Percentiles rank a stretch among this genome's conserved stretches.
phyloP scores from a whole-genome alignment of 1,140 invertebrate species.

The Akabosia matsudoensis region DNA sequence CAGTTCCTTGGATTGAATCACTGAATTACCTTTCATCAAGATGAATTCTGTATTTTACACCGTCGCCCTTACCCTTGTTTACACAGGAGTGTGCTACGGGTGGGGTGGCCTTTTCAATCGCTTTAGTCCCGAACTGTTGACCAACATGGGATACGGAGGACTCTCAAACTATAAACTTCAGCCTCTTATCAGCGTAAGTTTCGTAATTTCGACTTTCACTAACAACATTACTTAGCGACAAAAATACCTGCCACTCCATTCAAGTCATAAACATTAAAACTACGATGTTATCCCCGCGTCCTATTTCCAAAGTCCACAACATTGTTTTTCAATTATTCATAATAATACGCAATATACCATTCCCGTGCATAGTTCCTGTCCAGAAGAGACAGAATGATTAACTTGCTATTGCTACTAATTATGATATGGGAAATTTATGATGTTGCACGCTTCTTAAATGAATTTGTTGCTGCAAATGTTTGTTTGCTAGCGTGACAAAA shows the following conservation, averaged over 20 bases:
- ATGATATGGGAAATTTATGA: too few relatives aligned
- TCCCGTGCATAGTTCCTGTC: too few relatives aligned
- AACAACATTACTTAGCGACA: not conserved
- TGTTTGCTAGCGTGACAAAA: too few relatives aligned
- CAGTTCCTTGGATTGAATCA: not conserved
- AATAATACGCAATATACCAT: too few relatives aligned
- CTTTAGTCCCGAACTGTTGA: constrained; percentile 78
- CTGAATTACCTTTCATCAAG: constrained; percentile 11
- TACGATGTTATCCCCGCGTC: not conserved
- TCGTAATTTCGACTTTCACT: not conserved
- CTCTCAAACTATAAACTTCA: constrained; percentile 58
- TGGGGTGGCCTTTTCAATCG: constrained; percentile 80
- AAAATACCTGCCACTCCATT: too few relatives aligned
- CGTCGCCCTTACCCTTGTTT: constrained; percentile 27
- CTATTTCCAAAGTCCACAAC: not conserved
- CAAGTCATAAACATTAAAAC: not conserved
- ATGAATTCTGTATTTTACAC: constrained; percentile 40
- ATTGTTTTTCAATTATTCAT: too few relatives aligned
- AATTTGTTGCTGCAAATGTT: too few relatives aligned
- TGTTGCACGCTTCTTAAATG: too few relatives aligned
- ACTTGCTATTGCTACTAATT: too few relatives aligned
- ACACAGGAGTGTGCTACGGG: constrained; percentile 29
- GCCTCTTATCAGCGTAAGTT: constrained; percentile 58
- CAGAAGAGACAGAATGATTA: too few relatives aligned
- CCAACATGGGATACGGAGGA: constrained; percentile 67